Percentiles rank a stretch among this genome's conserved stretches.
Evolutionary conservation across 2,113 vertebrate genomes (phyloP).

Genomic region (Lasiurus cinereus): DNA sequence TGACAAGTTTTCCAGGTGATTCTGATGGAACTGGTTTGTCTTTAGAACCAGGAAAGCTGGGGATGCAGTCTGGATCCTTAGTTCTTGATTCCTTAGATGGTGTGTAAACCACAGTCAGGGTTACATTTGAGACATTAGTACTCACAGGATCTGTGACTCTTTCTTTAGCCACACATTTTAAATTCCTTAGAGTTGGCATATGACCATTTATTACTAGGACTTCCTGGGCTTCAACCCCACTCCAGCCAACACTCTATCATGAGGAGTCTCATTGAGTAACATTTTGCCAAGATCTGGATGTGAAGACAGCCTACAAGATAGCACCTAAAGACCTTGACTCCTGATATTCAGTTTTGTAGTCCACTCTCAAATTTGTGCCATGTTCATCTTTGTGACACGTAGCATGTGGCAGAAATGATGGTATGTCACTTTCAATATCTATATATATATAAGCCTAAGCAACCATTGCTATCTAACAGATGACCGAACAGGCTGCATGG

Average conservation of each 20-base stretch:
- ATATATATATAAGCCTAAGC: too few species aligned
- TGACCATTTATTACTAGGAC: slow-evolving; percentile 10
- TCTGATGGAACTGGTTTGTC: background rate
- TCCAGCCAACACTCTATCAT: background rate
- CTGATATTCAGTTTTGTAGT: slow-evolving; percentile 11
- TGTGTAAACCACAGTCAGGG: background rate
- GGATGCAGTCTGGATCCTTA: background rate
- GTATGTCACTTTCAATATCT: background rate
- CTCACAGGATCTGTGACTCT: background rate
- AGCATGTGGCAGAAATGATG: background rate
- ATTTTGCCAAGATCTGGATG: background rate
- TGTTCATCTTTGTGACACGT: background rate
- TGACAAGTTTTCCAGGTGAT: slow-evolving; percentile 15
- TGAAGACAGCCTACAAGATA: background rate
- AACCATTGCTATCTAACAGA: too few species aligned
- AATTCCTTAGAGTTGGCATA: background rate
- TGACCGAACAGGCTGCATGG: too few species aligned
- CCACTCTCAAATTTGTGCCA: background rate
- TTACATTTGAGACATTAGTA: background rate
- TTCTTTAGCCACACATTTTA: background rate
- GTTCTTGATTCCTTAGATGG: background rate
- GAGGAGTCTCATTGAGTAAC: background rate
- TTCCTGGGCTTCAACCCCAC: background rate
- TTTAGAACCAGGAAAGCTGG: slow-evolving; percentile 23
- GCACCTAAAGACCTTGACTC: background rate